Percentiles rank a stretch among this genome's conserved stretches.
phyloP scores from a whole-genome alignment of 2,797 vertebrate genomes.

The Argentina silus region DNA sequence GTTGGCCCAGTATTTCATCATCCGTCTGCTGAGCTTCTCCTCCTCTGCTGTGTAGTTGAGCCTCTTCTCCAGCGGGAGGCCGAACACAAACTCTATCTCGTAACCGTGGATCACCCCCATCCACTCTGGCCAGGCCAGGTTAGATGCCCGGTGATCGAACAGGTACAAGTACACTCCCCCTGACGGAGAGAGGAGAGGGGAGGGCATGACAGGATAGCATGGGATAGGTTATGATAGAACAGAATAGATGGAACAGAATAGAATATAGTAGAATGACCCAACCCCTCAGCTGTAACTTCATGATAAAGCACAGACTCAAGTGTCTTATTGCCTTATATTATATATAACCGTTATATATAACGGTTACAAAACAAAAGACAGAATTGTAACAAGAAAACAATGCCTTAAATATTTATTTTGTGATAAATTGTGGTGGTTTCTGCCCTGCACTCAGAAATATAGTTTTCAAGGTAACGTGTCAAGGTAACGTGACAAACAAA shows the following conservation, averaged over 20 bases:
- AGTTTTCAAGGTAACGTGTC: no score
- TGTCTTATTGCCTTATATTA: no score
- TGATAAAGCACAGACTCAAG: not conserved
- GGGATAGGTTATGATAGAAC: not conserved
- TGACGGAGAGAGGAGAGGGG: conserved; percentile 28
- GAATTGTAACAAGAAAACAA: no score
- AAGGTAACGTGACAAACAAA: no score
- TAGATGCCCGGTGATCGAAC: conserved; percentile 92
- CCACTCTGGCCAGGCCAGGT: conserved; percentile 90
- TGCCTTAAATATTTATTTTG: no score
- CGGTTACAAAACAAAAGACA: no score
- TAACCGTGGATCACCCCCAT: conserved; percentile 98
- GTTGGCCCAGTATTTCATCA: conserved; percentile 95
- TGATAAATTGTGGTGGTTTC: no score
- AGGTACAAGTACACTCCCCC: conserved; percentile 83
- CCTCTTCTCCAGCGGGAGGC: conserved; percentile 84
- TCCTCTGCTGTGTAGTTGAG: conserved; percentile 90
- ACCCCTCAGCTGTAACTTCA: no score
- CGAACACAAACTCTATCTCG: conserved; percentile 95
- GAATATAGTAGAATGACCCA: no score
- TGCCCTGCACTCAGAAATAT: no score
- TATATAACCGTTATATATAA: no score
- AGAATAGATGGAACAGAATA: not conserved
- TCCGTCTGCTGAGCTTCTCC: conserved; percentile 84
- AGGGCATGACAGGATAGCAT: no score